These are phyloP conservation scores for Ochlodes sylvanus DNA, from an alignment of 2,888 invertebrate species.

Conservation along the genomic window DNA sequence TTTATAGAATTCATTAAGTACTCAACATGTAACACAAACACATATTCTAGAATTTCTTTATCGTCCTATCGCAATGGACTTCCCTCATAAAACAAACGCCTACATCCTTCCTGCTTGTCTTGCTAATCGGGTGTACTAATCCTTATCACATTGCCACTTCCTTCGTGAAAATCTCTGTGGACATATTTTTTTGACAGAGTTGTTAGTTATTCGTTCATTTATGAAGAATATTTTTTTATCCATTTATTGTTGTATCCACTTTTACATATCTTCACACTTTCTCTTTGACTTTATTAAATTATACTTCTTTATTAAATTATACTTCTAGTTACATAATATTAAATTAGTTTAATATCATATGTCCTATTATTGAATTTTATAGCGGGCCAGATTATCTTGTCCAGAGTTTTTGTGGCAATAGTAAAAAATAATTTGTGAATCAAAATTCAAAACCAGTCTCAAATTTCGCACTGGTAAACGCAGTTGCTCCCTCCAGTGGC, in stretches of 20 bases:
- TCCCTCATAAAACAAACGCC: slow-evolving; percentile 19
- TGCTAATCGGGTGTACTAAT: slow-evolving; percentile 24
- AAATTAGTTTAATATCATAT: too few relatives aligned
- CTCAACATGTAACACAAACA: background rate
- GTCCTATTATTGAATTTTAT: too few relatives aligned
- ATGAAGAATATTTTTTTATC: background rate
- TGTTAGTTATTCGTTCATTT: background rate
- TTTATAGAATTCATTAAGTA: too few relatives aligned
- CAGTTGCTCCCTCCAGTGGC: slow-evolving; percentile 55
- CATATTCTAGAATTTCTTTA: background rate
- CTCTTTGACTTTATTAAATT: too few relatives aligned
- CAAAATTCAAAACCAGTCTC: slow-evolving; percentile 15
- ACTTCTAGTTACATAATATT: too few relatives aligned
- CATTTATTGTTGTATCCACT: too few relatives aligned
- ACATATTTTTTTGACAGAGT: background rate
- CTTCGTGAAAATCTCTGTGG: slow-evolving; percentile 4
- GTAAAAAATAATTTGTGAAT: slow-evolving; percentile 8
- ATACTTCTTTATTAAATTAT: too few relatives aligned
- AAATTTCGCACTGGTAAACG: slow-evolving; percentile 26
- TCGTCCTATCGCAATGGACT: background rate
- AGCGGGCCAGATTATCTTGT: too few relatives aligned
- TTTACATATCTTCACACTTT: too few relatives aligned
- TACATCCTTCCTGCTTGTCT: slow-evolving; percentile 32
- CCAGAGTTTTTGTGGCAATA: background rate
- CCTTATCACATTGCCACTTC: slow-evolving; percentile 21